Evolutionary conservation across 2,113 vertebrate species (phyloP).

Genomic region (Melanotaenia duboulayi): DNA sequence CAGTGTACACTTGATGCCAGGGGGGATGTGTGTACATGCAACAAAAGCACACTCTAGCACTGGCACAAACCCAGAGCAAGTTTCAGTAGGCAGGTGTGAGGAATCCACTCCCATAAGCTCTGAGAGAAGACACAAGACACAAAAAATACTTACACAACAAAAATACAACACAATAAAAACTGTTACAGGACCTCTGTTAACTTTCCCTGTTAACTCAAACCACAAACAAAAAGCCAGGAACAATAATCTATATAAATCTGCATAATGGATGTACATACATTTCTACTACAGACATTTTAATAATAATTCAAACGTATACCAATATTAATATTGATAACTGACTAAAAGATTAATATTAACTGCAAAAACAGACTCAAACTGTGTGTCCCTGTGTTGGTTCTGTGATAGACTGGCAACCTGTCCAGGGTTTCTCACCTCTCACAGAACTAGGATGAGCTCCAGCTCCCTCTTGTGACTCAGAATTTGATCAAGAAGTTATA

Average conservation of each 20-base stretch:
- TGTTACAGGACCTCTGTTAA: background rate
- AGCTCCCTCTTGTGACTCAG: no score
- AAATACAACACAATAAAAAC: background rate
- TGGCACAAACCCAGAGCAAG: slow-evolving; percentile 36
- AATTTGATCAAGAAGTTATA: no score
- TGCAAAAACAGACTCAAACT: background rate
- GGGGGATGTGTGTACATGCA: slow-evolving; percentile 68
- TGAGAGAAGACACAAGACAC: slow-evolving; percentile 33
- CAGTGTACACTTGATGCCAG: slow-evolving; percentile 55
- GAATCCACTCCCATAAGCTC: slow-evolving; percentile 62
- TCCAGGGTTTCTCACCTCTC: no score
- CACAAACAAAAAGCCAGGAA: background rate
- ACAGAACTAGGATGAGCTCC: no score
- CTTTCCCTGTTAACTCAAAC: background rate
- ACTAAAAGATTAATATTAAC: no score
- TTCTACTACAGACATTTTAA: background rate
- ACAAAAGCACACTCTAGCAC: slow-evolving; percentile 32
- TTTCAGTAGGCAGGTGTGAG: slow-evolving; percentile 39
- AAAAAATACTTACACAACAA: slow-evolving; percentile 22
- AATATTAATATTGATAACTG: background rate
- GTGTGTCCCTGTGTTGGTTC: background rate
- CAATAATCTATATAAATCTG: no score
- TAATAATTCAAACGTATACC: background rate
- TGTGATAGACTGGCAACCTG: no score
- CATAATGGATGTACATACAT: background rate